Base-by-base conservation (phyloP, 2,113 vertebrate genomes). In the Globicephala melas region DNA sequence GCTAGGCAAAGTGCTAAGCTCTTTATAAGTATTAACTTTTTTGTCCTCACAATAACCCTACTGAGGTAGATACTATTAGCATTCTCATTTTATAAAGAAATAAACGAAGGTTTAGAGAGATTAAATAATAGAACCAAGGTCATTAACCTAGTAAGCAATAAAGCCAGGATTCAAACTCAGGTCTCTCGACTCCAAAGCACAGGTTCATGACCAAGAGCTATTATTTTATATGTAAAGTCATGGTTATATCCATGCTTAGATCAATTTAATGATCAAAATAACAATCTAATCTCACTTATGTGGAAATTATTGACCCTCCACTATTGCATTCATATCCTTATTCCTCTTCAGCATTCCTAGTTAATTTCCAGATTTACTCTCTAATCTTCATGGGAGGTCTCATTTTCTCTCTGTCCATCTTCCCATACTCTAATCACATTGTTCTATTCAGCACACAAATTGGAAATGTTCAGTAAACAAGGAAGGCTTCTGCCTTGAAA, bases 31-130 rank as follows among this genome's bases (percentile, higher is more conserved):
- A 79, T 80, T 80, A 28, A 65, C 31, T 94, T 53, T 84, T 86
- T 53, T 62, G 79, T 80, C 26, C 15, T 87, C 47, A 55, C 33
- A 89, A 55, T 86, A 96, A 87, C 73, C 62, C 36, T 82, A 77
- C 53, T 73, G 23, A 88, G 62, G 38, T 76, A 88, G 47, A 58
- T 83, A 91, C 7, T 55, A 76, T 89, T 96, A 74, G 12, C 47
- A n/a, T 86, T 81, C 67, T 89, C 67, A 83, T 83, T 96, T 96
- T 81, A 92, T 60, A 73, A 95, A 76, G 87, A 80, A 97, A 93
- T 50, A 91, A 96, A 90, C 3, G 25, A 84, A 95, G 80, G 14
- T 9, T 82, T 81, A 76, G 28, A 83, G 65, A 85, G 63, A 60
- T 67, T 89, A 89, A 91, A 71, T 71, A 88, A 76, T 31, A 93